Base-by-base conservation (phyloP, 2,113 vertebrate genomes). In the Xiphophorus maculatus region DNA sequence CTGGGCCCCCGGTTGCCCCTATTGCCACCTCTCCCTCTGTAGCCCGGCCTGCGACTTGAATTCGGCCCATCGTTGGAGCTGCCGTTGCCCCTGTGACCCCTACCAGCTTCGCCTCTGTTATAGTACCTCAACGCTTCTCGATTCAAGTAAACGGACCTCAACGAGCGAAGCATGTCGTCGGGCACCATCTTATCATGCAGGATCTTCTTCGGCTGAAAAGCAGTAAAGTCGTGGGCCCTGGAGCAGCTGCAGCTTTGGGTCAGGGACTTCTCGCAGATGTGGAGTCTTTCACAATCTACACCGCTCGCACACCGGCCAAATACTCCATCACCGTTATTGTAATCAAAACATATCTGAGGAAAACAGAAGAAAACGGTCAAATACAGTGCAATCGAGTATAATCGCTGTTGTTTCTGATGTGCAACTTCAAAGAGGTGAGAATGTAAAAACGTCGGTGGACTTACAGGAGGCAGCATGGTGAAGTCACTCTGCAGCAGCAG, bases 401-500 rank as follows among this genome's bases (percentile, higher is more conserved):
- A 58, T 7, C 2, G 1, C 3, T 1, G 51, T 54, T 54, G 17
- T 25, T 54, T 19, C 51, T 54, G 7, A 54, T 22, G 15, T 54
- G 51, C 25, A 22, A 51, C 48, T 19, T 51, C 6, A 22, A 22
- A 2, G 48, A 51, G 48, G 6, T 51, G 19, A 8, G 14, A 9
- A 33, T 6, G 29, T 64, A 11, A 3, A 29, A 30, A 3, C 14
- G 58, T 13, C 37, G 29, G 25, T 17, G 27, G 5, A 76, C 81
- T 84, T 76, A 95, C 94, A 0, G 70, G 4, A 2, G 94, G 94
- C 25, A 94, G 79, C 3, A 94, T 65, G 0, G 40, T 35, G 60
- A 5, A 1, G 78, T 95, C 92, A 48, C 81, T 93, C 89, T 94
- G 94, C 48, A 95, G 77, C 42, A 95, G 83, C 65, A 95, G 73